Conservation (phyloP, 1,140 invertebrate species). For the Hylaeus anthracinus region DNA sequence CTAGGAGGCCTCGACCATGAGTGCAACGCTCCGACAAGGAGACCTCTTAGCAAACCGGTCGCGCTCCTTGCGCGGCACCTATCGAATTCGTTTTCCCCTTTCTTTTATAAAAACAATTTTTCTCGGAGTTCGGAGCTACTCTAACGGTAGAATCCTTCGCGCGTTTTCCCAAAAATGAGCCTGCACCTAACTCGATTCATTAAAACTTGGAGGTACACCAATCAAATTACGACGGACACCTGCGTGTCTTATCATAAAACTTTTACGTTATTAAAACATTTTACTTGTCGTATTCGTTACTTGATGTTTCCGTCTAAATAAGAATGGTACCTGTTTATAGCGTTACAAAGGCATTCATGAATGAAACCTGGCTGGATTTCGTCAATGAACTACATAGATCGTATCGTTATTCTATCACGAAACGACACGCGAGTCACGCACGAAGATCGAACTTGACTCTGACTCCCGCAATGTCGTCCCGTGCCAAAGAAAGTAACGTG, state of each 20-base stretch:
- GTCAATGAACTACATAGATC: too few relatives aligned
- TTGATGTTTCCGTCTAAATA: too few relatives aligned
- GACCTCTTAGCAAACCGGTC: conserved; percentile 20
- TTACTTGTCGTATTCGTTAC: too few relatives aligned
- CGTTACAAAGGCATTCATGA: background rate
- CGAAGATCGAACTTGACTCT: conserved; percentile 56
- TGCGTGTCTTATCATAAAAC: too few relatives aligned
- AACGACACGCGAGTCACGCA: conserved; percentile 14
- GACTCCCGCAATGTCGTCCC: background rate
- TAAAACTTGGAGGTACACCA: too few relatives aligned
- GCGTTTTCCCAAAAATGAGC: too few relatives aligned
- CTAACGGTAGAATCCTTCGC: too few relatives aligned
- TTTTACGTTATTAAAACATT: too few relatives aligned
- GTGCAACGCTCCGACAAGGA: background rate
- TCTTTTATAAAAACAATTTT: background rate
- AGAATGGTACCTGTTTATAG: background rate
- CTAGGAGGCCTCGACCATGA: background rate
- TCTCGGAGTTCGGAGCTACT: too few relatives aligned
- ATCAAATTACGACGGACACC: too few relatives aligned
- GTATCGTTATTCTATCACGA: background rate
- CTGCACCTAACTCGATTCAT: too few relatives aligned
- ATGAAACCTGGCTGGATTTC: background rate
- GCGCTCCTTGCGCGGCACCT: background rate
- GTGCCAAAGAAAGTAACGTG: background rate
- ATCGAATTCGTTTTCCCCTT: background rate